phyloP scores from a whole-genome alignment of 2,888 invertebrate genomes.

The Tupiocoris notatus region DNA sequence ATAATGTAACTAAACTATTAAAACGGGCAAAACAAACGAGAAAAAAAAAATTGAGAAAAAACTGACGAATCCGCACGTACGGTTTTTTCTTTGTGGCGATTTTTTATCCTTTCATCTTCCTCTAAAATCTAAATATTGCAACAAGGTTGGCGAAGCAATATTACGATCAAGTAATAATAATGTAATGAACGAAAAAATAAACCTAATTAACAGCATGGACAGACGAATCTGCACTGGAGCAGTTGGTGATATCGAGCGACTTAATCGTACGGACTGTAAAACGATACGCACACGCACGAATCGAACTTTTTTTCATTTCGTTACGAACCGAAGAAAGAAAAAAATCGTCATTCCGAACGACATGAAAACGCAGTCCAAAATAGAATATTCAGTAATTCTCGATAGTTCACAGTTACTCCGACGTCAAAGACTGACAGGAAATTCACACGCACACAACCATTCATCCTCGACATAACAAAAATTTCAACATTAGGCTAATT shows the following conservation, averaged over 20 bases:
- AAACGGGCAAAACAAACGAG: slow-evolving; percentile 37
- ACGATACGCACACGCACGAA: not conserved
- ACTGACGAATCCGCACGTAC: slow-evolving; percentile 51
- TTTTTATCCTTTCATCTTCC: slow-evolving; percentile 14
- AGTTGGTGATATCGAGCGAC: not conserved
- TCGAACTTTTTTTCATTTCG: not conserved
- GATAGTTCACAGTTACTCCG: not conserved
- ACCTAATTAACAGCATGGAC: not conserved
- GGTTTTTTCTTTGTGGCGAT: slow-evolving; percentile 12
- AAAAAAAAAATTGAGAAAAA: slow-evolving; percentile 39
- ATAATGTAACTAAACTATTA: slow-evolving; percentile 45
- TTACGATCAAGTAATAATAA: slow-evolving; percentile 18
- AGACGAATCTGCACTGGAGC: not conserved
- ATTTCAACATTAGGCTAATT: slow-evolving; percentile 39
- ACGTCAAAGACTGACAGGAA: not conserved
- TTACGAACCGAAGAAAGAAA: not conserved
- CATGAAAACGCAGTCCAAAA: not conserved
- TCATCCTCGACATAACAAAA: slow-evolving; percentile 37
- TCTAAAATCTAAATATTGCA: slow-evolving; percentile 22
- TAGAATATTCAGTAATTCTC: not conserved
- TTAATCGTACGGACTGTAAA: not conserved
- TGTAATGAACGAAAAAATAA: not conserved
- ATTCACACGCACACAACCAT: slow-evolving; percentile 16
- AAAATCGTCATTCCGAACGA: not conserved
- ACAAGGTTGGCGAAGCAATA: slow-evolving; percentile 4